Evolutionary conservation across 1,140 invertebrate species (phyloP), one percentile per base, ranked within the genome.

Genomic region (Bombus affinis): DNA sequence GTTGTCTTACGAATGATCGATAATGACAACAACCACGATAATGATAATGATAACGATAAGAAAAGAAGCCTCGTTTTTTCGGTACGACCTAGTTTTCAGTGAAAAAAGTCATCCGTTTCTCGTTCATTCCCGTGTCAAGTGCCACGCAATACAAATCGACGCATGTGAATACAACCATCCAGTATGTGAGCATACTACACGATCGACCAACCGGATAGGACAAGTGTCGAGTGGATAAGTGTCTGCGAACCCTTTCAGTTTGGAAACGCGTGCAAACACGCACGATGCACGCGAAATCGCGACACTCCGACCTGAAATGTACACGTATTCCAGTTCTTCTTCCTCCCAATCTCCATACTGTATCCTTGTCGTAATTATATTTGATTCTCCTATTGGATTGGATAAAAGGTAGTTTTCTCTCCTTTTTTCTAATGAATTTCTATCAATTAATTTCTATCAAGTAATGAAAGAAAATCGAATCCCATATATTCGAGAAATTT

Each of bases 21-120:
- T 37, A 37, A 68, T 32, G 8, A 68, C 15, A 12, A 35, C 13
- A 9, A 35, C 5, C 13, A 66, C 65, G 65, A 68, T 68, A 35
- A 66, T 65, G 32, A 35, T 68, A 35, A 68, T 25, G 32, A 47
- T 42, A n/a, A 88, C n/a, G 66, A 66, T 32, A 47, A 83, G 37
- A 47, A 73, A n/a, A 13, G 44, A 68, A 62, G 65, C 37, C 77
- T 68, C 32, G 77, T 32, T 75, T 68, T 76, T 89, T 83, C 76
- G 72, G 39, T 72, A 59, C 88, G 92, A 87, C 92, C 92, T 91
- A 83, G 85, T 92, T 93, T 91, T 88, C 88, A 88, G 78, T 81
- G 86, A 90, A 92, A 93, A 91, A 92, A 93, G 91, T 92, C 90
- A 79, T 87, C 88, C 78, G 81, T 70, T 82, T 80, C 82, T 82